These are phyloP conservation scores for Diacarnus erythraeanus DNA, from an alignment of 37 sponge, comb jelly and placozoan species.

Conservation along the genomic window DNA sequence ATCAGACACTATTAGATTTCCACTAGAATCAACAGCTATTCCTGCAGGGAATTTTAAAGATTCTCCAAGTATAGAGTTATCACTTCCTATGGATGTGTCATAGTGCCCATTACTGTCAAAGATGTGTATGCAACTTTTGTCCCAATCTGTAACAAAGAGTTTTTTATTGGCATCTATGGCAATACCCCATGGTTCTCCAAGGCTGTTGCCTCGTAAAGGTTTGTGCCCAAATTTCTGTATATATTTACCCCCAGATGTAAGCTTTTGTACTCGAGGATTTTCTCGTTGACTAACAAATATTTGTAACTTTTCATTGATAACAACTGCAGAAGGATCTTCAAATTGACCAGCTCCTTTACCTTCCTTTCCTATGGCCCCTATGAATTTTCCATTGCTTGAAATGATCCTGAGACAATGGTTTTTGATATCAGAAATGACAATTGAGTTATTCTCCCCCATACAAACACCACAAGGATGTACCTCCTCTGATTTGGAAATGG, in stretches of 20 bases:
- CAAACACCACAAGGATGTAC: constrained; percentile 44
- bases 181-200: constrained; percentile 44
- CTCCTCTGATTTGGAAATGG: constrained; percentile 16
- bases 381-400: constrained; percentile 30
- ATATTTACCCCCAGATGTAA: constrained; percentile 17
- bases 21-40: constrained; percentile 10
- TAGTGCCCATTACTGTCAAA: constrained; percentile 24
- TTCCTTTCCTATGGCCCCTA: constrained; percentile 32
- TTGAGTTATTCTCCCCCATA: constrained; percentile 28
- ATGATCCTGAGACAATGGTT: constrained; percentile 35
- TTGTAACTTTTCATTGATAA: constrained; percentile 1
- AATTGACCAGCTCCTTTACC: constrained; percentile 13
- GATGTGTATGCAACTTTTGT: constrained; percentile 27
- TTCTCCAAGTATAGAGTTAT: not conserved
- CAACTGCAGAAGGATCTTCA: constrained; percentile 24
- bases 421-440: constrained; percentile 28
- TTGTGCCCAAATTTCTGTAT: constrained; percentile 36
- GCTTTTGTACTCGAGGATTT: constrained; percentile 18
- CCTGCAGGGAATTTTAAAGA: constrained; percentile 28
- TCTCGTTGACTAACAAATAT: constrained; percentile 21
- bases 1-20: constrained; percentile 31
- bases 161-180: constrained; percentile 6
- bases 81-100: not conserved
- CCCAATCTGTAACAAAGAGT: constrained; percentile 36
- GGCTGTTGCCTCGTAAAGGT: not conserved